These are phyloP conservation scores for Panurus biarmicus DNA, from an alignment of 2,113 vertebrate species.

Conservation along the genomic window DNA sequence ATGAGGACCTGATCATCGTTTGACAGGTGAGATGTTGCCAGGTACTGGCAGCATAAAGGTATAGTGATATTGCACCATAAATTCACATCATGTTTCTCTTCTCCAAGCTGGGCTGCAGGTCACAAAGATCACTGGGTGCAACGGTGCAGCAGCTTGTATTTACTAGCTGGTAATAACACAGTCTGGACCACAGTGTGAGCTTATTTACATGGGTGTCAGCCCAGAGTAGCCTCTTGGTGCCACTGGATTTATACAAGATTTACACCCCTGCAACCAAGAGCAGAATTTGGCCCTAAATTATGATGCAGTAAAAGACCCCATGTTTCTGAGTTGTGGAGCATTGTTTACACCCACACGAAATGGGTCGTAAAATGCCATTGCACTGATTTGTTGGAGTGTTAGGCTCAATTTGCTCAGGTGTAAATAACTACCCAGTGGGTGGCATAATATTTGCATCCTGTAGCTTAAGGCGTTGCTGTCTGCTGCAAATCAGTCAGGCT, in stretches of 20 bases:
- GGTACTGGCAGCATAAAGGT: background rate
- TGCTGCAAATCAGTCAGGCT: constrained; percentile 24
- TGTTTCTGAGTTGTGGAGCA: background rate
- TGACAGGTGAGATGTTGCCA: background rate
- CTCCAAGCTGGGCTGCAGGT: background rate
- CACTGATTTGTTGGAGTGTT: constrained; percentile 7
- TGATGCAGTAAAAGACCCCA: background rate
- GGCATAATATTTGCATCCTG: constrained; percentile 43
- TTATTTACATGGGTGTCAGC: background rate
- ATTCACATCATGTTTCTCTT: background rate
- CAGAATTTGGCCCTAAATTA: constrained; percentile 13
- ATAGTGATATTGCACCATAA: background rate
- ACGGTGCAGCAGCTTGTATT: background rate
- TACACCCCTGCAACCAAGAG: background rate
- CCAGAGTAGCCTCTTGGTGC: background rate
- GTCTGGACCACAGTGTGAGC: background rate
- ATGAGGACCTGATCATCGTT: background rate
- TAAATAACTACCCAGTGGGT: constrained; percentile 43
- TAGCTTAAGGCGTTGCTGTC: background rate
- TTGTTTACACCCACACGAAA: constrained; percentile 28
- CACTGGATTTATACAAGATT: background rate
- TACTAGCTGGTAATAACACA: background rate
- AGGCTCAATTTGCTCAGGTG: constrained; percentile 38
- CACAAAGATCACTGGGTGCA: background rate
- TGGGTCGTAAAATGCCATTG: constrained; percentile 7